A percentile compares a stretch with the other conserved stretches of the same genome.
phyloP scores from a whole-genome alignment of 2,888 invertebrate genomes.

The Synanthedon myopaeformis region DNA sequence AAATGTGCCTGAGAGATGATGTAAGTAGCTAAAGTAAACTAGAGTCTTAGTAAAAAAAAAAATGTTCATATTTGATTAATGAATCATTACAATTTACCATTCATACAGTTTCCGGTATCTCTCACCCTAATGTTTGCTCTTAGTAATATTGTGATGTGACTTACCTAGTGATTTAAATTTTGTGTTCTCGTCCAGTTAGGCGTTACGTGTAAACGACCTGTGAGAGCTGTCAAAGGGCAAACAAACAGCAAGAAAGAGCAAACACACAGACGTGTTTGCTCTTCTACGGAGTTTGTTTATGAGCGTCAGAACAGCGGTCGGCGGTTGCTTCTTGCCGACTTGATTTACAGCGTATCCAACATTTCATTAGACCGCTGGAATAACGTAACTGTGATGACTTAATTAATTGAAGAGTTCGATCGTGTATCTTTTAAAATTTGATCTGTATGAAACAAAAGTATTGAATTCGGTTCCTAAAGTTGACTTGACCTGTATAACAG shows the following conservation, averaged over 20 bases:
- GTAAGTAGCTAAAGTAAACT: neutral
- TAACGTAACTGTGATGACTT: too few relatives aligned
- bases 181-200: conserved; percentile 43
- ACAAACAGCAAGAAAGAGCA: conserved; percentile 23
- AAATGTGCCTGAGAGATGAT: too few relatives aligned
- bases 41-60: neutral
- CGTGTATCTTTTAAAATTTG: too few relatives aligned
- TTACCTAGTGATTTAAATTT: conserved; percentile 36
- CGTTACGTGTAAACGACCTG: conserved; percentile 64
- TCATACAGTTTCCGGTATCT: neutral
- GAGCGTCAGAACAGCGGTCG: neutral
- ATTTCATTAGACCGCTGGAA: too few relatives aligned
- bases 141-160: conserved; percentile 19
- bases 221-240: conserved; percentile 68
- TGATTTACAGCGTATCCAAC: neutral
- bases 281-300: neutral
- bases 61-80: neutral
- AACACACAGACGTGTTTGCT: conserved; percentile 21
- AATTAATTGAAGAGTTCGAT: too few relatives aligned
- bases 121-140: neutral
- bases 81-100: neutral
- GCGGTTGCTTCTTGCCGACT: neutral
- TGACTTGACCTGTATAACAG: too few relatives aligned
- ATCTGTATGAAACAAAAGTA: too few relatives aligned
- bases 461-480: too few relatives aligned